These are phyloP conservation scores for Nyctalus aviator DNA, from an alignment of 2,797 vertebrate genomes.

Conservation along the genomic window DNA sequence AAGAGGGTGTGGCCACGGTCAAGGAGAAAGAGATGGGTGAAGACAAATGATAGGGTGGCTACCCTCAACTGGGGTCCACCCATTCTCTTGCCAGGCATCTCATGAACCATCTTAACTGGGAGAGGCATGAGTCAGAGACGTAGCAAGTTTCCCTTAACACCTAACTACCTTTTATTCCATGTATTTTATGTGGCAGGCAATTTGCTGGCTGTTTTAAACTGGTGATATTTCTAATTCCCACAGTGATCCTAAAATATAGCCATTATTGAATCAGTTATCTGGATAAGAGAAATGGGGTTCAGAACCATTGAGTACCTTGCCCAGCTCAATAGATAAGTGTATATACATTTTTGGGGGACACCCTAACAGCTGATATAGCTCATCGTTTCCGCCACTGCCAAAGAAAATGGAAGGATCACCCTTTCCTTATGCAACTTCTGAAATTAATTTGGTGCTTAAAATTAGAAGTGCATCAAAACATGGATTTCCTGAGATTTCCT, in stretches of 20 bases:
- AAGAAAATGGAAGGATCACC: neutral
- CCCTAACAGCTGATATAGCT: too few relatives aligned
- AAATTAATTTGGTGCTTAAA: neutral
- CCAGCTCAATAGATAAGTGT: neutral
- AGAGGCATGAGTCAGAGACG: accelerated
- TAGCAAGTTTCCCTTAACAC: neutral
- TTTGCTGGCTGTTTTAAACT: neutral
- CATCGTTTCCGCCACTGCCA: neutral
- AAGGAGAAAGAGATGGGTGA: neutral
- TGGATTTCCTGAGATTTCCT: conserved; percentile 36
- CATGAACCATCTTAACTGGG: neutral
- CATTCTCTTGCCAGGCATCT: too few relatives aligned
- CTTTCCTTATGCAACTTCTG: neutral
- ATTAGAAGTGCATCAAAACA: neutral
- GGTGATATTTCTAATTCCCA: neutral
- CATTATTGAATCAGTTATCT: neutral
- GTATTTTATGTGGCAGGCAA: neutral
- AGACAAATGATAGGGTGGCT: neutral
- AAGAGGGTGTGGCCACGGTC: neutral
- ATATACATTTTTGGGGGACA: too few relatives aligned
- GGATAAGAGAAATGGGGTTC: neutral
- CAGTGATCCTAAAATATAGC: neutral
- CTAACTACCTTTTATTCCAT: neutral
- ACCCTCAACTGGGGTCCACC: accelerated
- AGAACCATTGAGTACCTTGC: neutral